Percentiles rank a stretch among this genome's conserved stretches.
Evolutionary conservation across 2,797 vertebrate genomes (phyloP).

Genomic region (Xiphorhynchus erythropygius): DNA sequence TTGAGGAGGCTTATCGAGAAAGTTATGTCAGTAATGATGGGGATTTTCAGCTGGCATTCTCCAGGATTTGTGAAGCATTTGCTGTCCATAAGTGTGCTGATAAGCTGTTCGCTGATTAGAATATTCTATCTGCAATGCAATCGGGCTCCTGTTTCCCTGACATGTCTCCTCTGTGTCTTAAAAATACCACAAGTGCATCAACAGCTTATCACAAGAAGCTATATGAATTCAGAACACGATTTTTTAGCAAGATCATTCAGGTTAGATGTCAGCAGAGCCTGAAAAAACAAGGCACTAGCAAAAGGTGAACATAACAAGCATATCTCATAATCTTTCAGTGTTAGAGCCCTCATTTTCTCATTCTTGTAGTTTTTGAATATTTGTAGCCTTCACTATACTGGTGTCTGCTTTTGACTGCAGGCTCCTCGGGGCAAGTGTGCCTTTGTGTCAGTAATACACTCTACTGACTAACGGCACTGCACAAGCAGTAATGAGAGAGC

Average conservation of each 20-base stretch:
- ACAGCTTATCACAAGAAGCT: constrained; percentile 47
- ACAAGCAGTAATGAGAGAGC: background rate
- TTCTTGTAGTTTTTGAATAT: background rate
- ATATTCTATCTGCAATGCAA: constrained; percentile 38
- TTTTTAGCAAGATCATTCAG: constrained; percentile 1
- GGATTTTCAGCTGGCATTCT: constrained; percentile 39
- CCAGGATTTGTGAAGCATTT: constrained; percentile 22
- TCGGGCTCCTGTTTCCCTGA: background rate
- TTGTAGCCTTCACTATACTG: background rate
- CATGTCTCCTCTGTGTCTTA: constrained; percentile 19
- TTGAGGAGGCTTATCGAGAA: constrained; percentile 53
- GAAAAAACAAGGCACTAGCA: constrained; percentile 18
- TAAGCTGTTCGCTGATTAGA: constrained; percentile 37
- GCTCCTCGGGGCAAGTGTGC: background rate
- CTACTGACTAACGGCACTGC: background rate
- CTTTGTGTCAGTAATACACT: background rate
- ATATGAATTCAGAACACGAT: constrained; percentile 56
- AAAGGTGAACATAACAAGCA: constrained; percentile 53
- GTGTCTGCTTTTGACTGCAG: constrained; percentile 16
- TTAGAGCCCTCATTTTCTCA: constrained; percentile 8
- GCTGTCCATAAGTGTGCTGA: constrained; percentile 14
- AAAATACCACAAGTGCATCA: constrained; percentile 51
- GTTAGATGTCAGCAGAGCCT: constrained; percentile 39
- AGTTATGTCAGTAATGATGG: constrained; percentile 47
- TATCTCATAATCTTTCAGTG: constrained; percentile 21